phyloP scores from a whole-genome alignment of 2,113 vertebrate species.

The Rafetus swinhoei region DNA sequence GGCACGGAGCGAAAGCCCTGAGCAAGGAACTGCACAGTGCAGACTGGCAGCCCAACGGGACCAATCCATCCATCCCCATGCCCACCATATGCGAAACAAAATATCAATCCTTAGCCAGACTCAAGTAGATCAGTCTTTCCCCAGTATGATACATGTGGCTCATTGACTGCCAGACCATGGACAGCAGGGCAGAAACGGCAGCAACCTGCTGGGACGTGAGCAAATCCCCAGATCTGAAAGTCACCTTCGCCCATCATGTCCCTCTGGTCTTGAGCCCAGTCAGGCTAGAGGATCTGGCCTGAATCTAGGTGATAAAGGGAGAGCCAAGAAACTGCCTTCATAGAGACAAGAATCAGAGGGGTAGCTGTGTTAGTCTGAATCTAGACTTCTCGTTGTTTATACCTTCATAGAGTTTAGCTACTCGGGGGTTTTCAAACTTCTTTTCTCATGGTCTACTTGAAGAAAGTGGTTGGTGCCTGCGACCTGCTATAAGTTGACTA shows the following conservation, averaged over 20 bases:
- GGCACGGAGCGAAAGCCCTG: background rate
- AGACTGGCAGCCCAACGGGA: slow-evolving; percentile 11
- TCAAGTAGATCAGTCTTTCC: slow-evolving; percentile 50
- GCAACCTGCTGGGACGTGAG: background rate
- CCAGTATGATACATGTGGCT: slow-evolving; percentile 23
- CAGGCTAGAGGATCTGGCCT: slow-evolving; percentile 9
- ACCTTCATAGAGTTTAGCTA: no score
- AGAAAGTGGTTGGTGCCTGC: no score
- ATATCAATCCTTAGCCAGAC: background rate
- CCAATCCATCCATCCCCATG: slow-evolving; percentile 21
- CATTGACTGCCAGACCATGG: slow-evolving; percentile 55
- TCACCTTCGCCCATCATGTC: background rate
- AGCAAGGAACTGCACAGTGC: accelerated
- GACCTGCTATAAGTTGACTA: no score
- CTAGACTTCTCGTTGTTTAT: no score
- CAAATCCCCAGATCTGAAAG: slow-evolving; percentile 7
- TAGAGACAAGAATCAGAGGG: background rate
- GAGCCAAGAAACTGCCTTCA: background rate
- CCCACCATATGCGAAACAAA: slow-evolving; percentile 51
- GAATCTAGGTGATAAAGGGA: slow-evolving; percentile 6
- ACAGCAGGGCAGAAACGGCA: slow-evolving; percentile 56
- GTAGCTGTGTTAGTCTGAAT: no score
- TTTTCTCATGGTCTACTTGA: no score
- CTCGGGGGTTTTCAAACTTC: no score
- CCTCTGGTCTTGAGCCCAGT: background rate